Conservation (phyloP, 37 sponge, comb jelly and placozoan genomes). For the Spongia lamella region DNA sequence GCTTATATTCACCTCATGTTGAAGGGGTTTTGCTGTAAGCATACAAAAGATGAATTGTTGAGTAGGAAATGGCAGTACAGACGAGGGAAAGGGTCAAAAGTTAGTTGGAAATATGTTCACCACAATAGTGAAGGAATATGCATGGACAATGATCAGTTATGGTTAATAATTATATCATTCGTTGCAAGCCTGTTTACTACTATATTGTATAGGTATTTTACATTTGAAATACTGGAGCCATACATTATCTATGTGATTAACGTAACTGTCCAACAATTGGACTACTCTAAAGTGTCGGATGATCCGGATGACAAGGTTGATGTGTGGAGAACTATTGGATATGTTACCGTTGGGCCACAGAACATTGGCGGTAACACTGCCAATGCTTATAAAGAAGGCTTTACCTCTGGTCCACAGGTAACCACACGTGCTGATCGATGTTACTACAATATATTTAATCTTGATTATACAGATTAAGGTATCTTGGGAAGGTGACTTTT, state of each 20-base stretch:
- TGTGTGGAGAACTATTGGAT: slow-evolving; percentile 69
- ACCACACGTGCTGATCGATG: neutral
- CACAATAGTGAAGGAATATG: slow-evolving; percentile 51
- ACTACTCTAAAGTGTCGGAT: slow-evolving; percentile 10
- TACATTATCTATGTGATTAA: slow-evolving; percentile 63
- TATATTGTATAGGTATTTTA: slow-evolving; percentile 53
- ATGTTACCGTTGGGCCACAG: slow-evolving; percentile 61
- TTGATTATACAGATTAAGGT: slow-evolving; percentile 50
- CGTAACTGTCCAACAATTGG: slow-evolving; percentile 69
- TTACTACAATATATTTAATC: neutral
- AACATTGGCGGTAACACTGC: slow-evolving; percentile 50
- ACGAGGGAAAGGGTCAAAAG: slow-evolving; percentile 45
- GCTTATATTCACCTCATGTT: neutral
- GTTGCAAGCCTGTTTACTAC: neutral
- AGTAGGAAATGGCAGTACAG: slow-evolving; percentile 58
- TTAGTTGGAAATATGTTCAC: slow-evolving; percentile 42
- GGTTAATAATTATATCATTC: slow-evolving; percentile 25
- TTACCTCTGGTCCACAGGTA: slow-evolving; percentile 55
- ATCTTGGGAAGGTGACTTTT: slow-evolving; percentile 78
- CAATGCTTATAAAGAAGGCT: slow-evolving; percentile 17
- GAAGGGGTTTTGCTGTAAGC: slow-evolving; percentile 52
- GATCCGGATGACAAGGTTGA: slow-evolving; percentile 2
- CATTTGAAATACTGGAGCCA: slow-evolving; percentile 65
- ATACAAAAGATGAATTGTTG: slow-evolving; percentile 38
- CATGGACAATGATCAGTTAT: slow-evolving; percentile 44